These are phyloP conservation scores for Mythimna ferrago DNA, from an alignment of 2,888 invertebrate species.

Conservation along the genomic window DNA sequence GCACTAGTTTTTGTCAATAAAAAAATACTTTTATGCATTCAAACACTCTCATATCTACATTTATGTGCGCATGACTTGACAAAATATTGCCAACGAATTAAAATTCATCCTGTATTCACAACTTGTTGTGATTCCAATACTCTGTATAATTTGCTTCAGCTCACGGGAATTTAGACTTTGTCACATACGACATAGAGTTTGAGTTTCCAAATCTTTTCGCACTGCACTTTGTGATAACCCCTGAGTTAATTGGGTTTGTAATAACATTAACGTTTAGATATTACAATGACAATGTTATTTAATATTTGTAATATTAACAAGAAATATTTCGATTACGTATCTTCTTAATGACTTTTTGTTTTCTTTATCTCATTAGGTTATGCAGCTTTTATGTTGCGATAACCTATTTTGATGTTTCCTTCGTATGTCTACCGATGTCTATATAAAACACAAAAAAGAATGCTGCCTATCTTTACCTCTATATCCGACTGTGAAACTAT, in stretches of 20 bases:
- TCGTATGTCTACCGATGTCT: not conserved
- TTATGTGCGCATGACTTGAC: no score
- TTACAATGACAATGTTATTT: slow-evolving; percentile 9
- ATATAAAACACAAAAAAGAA: no score
- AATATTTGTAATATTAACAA: slow-evolving; percentile 11
- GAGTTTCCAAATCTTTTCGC: not conserved
- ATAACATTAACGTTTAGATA: not conserved
- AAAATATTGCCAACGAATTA: no score
- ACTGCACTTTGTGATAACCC: not conserved
- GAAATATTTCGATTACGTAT: slow-evolving; percentile 15
- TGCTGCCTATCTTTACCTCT: no score
- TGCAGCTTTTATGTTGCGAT: not conserved
- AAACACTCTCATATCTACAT: no score
- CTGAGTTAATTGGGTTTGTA: not conserved
- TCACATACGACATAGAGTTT: not conserved
- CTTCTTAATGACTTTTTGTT: slow-evolving; percentile 6
- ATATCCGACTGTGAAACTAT: no score
- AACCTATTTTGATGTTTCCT: not conserved
- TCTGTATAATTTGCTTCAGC: not conserved
- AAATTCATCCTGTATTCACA: no score
- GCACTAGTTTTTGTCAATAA: no score
- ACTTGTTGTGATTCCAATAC: no score
- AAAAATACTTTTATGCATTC: no score
- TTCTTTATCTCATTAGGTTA: not conserved
- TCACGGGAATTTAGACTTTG: slow-evolving; percentile 4